Evolutionary conservation across 1,140 invertebrate genomes (phyloP).

Genomic region (Drosophila lowei): DNA sequence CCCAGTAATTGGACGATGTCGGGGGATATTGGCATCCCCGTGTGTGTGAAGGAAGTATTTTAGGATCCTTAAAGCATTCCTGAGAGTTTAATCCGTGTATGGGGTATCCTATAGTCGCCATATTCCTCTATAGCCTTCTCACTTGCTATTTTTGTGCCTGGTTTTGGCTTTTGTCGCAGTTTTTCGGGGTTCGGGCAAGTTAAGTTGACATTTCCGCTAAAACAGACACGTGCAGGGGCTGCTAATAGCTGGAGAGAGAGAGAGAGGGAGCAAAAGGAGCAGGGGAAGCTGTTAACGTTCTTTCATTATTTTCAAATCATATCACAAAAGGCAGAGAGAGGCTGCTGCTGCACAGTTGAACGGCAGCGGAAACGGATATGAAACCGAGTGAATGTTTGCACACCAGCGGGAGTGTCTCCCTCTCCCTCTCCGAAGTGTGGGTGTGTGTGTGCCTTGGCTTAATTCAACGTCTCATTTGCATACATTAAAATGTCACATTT

Average conservation of each 20-base stretch:
- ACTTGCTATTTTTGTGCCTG: constrained; percentile 7
- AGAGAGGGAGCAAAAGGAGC: constrained; percentile 1
- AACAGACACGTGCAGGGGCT: constrained; percentile 35
- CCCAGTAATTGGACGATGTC: too few species aligned
- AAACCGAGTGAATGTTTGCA: constrained; percentile 65
- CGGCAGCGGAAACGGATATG: constrained; percentile 70
- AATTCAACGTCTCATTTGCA: constrained; percentile 82
- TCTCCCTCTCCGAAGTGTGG: not conserved
- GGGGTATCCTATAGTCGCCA: not conserved
- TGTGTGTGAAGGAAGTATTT: too few species aligned
- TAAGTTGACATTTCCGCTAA: constrained; percentile 76
- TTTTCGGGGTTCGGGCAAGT: constrained; percentile 54
- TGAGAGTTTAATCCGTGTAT: too few species aligned
- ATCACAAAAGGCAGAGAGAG: constrained; percentile 53
- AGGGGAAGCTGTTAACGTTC: constrained; percentile 36
- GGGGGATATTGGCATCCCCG: not conserved
- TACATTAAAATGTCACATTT: constrained; percentile 82
- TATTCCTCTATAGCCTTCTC: too few species aligned
- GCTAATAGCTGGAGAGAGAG: constrained; percentile 28
- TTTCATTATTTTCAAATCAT: constrained; percentile 82
- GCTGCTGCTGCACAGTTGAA: constrained; percentile 13
- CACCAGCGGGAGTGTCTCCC: constrained; percentile 16
- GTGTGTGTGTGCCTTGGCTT: constrained; percentile 59
- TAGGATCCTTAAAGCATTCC: rapidly evolving
- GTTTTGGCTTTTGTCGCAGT: constrained; percentile 37